A percentile compares a stretch with the other conserved stretches of the same genome.
phyloP scores from a whole-genome alignment of 1,140 invertebrate genomes.

The Probaryconus sp. region DNA sequence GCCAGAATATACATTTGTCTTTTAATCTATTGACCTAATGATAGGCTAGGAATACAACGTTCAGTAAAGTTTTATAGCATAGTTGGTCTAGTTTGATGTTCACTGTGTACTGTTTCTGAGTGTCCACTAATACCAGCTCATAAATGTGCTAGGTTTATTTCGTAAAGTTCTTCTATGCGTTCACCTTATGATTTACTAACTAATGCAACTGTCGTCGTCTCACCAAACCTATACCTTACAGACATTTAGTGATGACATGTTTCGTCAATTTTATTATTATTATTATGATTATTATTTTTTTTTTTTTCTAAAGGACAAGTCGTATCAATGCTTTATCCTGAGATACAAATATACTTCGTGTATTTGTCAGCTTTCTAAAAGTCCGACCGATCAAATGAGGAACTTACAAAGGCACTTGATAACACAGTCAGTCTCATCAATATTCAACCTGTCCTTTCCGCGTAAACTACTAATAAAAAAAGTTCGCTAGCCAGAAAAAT shows the following conservation, averaged over 20 bases:
- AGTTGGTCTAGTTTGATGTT: slow-evolving; percentile 53
- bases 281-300: no score
- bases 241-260: slow-evolving; percentile 64
- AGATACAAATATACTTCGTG: slow-evolving; percentile 38
- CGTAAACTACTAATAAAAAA: slow-evolving; percentile 44
- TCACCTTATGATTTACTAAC: slow-evolving; percentile 65
- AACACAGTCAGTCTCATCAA: slow-evolving; percentile 62
- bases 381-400: slow-evolving; percentile 46
- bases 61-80: slow-evolving; percentile 44
- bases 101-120: slow-evolving; percentile 51
- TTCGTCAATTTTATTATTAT: no score
- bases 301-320: slow-evolving; percentile 42
- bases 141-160: slow-evolving; percentile 49
- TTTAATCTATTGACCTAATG: slow-evolving; percentile 57
- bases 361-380: slow-evolving; percentile 46
- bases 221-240: slow-evolving; percentile 41
- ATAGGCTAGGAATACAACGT: slow-evolving; percentile 10
- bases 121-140: slow-evolving; percentile 38
- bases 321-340: slow-evolving; percentile 21
- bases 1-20: slow-evolving; percentile 4
- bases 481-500: slow-evolving; percentile 24
- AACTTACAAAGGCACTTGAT: slow-evolving; percentile 56
- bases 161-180: slow-evolving; percentile 51
- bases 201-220: slow-evolving; percentile 62
- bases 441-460: slow-evolving; percentile 55